phyloP scores from a whole-genome alignment of 2,888 invertebrate species.

The Acleris holmiana region DNA sequence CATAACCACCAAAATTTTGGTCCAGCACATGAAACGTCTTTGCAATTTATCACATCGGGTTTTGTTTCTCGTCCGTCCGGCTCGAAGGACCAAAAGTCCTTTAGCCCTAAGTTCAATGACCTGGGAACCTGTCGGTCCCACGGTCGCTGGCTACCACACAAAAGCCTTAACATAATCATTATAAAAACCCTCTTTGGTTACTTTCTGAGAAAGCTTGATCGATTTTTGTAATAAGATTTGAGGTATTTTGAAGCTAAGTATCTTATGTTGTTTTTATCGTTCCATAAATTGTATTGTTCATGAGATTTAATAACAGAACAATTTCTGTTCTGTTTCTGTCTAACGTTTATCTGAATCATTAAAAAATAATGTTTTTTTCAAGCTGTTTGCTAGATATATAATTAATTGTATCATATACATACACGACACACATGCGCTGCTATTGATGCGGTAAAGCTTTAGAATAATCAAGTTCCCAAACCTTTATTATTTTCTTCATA shows the following conservation, averaged over 20 bases:
- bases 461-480: too few relatives aligned
- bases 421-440: too few relatives aligned
- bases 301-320: too few relatives aligned
- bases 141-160: conserved; percentile 43
- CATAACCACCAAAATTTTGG: background rate
- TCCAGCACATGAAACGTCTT: background rate
- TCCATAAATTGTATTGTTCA: background rate
- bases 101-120: conserved; percentile 52
- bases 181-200: conserved; percentile 28
- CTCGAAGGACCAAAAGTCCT: conserved; percentile 53
- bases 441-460: too few relatives aligned
- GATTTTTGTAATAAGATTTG: background rate
- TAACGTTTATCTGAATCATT: too few relatives aligned
- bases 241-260: background rate
- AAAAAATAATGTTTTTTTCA: too few relatives aligned
- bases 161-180: conserved; percentile 37
- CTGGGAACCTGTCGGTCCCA: conserved; percentile 51
- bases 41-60: conserved; percentile 3
- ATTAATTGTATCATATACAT: too few relatives aligned
- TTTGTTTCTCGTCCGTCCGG: conserved; percentile 44
- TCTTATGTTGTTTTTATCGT: background rate
- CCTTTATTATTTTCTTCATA: too few relatives aligned
- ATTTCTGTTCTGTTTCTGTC: too few relatives aligned
- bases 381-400: too few relatives aligned
- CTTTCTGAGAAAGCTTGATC: conserved; percentile 27